These are phyloP conservation scores for Melinaea marsaeus DNA, from an alignment of 2,888 invertebrate species.

Conservation along the genomic window DNA sequence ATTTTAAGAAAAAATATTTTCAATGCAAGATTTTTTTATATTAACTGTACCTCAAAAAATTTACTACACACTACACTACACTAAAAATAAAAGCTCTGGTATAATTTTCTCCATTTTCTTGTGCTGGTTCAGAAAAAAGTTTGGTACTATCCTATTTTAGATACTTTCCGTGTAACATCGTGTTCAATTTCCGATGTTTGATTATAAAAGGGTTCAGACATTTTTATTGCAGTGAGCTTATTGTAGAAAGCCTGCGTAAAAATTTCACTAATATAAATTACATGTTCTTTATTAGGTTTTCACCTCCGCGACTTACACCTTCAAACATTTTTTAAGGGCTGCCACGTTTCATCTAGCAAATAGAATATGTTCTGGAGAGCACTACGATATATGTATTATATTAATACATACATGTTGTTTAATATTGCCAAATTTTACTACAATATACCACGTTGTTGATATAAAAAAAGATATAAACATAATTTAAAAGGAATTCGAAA, in stretches of 20 bases:
- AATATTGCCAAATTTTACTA: background rate
- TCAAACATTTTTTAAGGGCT: background rate
- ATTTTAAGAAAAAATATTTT: no score
- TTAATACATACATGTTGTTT: background rate
- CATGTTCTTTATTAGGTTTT: conserved; percentile 8
- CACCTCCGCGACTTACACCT: conserved; percentile 3
- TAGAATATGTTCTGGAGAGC: background rate
- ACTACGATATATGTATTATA: background rate
- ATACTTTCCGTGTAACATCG: no score
- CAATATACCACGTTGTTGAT: background rate
- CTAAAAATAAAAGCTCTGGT: no score
- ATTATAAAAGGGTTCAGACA: conserved; percentile 1
- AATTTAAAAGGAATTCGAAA: no score
- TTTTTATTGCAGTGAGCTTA: background rate
- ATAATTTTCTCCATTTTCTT: no score
- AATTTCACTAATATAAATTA: conserved; percentile 4
- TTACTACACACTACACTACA: no score
- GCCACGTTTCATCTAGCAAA: background rate
- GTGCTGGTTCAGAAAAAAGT: no score
- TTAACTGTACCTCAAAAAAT: no score
- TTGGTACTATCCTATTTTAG: no score
- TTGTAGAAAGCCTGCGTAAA: background rate
- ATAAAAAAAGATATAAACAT: background rate
- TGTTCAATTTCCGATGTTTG: conserved; percentile 1
- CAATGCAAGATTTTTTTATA: no score